Percentiles rank a stretch among this genome's conserved stretches.
Evolutionary conservation across 2,113 vertebrate genomes (phyloP).

Genomic region (Alosa alosa): DNA sequence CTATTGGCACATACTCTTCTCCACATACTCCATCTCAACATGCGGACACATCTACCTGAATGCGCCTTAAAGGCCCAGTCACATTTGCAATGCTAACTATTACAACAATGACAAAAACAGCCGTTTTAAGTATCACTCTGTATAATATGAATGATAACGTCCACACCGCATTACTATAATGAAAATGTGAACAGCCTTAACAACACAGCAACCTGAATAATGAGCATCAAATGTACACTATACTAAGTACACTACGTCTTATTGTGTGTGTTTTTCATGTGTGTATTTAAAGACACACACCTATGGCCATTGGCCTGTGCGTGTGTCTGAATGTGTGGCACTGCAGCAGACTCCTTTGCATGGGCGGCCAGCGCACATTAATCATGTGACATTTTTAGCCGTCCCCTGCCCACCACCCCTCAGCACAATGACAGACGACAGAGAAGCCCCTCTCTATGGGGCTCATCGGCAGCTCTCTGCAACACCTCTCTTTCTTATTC

Average conservation of each 20-base stretch:
- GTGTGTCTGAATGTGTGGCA: not conserved
- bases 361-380: not conserved
- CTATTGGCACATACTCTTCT: too few relatives aligned
- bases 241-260: not conserved
- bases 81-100: too few relatives aligned
- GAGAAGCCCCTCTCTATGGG: not conserved
- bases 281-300: not conserved
- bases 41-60: not conserved
- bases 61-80: not conserved
- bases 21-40: not conserved
- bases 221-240: not conserved
- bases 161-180: too few relatives aligned
- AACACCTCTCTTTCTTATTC: not conserved
- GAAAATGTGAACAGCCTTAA: not conserved
- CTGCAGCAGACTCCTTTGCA: not conserved
- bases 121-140: too few relatives aligned
- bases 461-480: not conserved
- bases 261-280: not conserved
- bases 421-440: slow-evolving; percentile 26
- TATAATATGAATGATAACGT: too few relatives aligned
- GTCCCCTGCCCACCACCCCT: not conserved
- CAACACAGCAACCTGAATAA: not conserved
- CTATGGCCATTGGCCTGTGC: not conserved
- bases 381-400: slow-evolving; percentile 2
- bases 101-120: too few relatives aligned